Conservation (phyloP, 2,113 vertebrate species). For the Orthonyx spaldingii region DNA sequence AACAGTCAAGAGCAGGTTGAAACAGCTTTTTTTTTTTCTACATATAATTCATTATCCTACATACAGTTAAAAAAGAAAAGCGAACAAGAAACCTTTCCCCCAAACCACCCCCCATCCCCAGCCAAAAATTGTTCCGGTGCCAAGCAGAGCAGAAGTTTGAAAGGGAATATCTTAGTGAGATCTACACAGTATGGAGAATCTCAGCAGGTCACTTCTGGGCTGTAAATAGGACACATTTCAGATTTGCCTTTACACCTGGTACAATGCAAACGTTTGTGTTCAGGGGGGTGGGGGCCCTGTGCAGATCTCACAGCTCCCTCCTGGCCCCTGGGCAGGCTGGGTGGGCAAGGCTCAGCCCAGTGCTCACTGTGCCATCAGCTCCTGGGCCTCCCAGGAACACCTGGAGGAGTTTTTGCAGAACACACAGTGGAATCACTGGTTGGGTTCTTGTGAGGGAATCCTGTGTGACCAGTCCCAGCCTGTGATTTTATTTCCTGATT, state of each 20-base stretch:
- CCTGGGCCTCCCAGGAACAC: not conserved
- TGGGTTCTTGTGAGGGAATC: not conserved
- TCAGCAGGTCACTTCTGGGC: not conserved
- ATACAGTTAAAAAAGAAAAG: not conserved
- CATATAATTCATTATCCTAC: not conserved
- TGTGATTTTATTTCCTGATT: not conserved
- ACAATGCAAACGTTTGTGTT: not conserved
- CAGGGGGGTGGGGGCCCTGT: not conserved
- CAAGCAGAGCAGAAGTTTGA: not conserved
- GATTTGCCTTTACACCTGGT: not conserved
- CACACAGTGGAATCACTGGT: no score
- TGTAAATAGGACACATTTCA: not conserved
- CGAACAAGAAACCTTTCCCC: not conserved
- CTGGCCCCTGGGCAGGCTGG: not conserved
- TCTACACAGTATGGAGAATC: not conserved
- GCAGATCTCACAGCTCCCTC: not conserved
- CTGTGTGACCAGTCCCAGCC: not conserved
- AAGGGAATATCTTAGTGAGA: not conserved
- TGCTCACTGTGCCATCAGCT: not conserved
- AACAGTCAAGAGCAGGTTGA: not conserved
- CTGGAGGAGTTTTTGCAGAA: not conserved
- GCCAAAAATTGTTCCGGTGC: not conserved
- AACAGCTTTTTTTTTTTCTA: not conserved
- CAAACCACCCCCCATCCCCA: accelerated
- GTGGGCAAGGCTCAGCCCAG: not conserved